A percentile compares a stretch with the other conserved stretches of the same genome.
Conservation (phyloP, 1,140 invertebrate species). For the Drosophila kurseongensis region DNA sequence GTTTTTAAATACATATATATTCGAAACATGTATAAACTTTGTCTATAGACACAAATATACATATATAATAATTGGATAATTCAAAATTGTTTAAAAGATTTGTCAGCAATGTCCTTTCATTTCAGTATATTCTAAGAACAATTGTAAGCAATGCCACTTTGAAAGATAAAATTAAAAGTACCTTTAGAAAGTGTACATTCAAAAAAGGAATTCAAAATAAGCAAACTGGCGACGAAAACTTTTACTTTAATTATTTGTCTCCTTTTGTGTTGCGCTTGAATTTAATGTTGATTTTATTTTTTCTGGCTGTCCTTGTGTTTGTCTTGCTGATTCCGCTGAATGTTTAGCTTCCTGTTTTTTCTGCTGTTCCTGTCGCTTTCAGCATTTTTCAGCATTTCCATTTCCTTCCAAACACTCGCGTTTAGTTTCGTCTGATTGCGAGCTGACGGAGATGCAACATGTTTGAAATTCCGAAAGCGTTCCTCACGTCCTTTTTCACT, state of each 20-base stretch:
- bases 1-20: no score
- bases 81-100: no score
- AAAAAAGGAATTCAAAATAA: conserved; percentile 35
- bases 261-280: conserved; percentile 39
- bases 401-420: conserved; percentile 21
- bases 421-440: conserved; percentile 66
- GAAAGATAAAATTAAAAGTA: not conserved
- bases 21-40: no score
- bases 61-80: no score
- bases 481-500: conserved; percentile 75
- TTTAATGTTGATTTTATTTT: conserved; percentile 21
- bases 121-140: not conserved
- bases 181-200: conserved; percentile 1
- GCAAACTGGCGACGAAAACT: conserved; percentile 38
- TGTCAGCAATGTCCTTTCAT: not conserved
- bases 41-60: no score
- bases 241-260: conserved; percentile 75
- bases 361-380: conserved; percentile 48
- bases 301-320: conserved; percentile 44
- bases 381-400: conserved; percentile 76
- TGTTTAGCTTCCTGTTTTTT: conserved; percentile 48
- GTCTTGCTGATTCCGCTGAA: conserved; percentile 62
- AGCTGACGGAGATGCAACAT: conserved; percentile 57
- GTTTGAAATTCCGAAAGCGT: conserved; percentile 76
- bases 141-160: not conserved